Evolutionary conservation across 2,113 vertebrate genomes (phyloP).

Genomic region (Sinocyclocheilus maitianheensis): DNA sequence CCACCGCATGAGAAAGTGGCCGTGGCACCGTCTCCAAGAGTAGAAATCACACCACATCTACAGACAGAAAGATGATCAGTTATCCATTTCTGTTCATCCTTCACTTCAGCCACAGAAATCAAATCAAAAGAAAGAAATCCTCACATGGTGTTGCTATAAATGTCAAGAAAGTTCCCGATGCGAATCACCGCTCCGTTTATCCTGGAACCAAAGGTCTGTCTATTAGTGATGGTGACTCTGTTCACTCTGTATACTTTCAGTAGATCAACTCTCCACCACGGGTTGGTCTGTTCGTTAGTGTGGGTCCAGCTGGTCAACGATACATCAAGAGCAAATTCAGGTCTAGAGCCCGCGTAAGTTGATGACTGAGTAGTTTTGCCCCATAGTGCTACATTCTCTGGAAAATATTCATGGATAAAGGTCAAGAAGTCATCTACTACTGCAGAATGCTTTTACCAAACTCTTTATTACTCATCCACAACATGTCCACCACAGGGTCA

Average conservation of each 20-base stretch:
- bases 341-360: too few relatives aligned
- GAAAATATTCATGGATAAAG: too few relatives aligned
- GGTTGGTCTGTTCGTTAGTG: neutral
- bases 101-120: neutral
- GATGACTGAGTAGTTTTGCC: too few relatives aligned
- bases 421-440: too few relatives aligned
- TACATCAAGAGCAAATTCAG: neutral
- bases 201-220: fast-evolving
- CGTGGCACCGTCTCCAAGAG: neutral
- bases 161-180: neutral
- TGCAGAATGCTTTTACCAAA: neutral
- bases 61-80: neutral
- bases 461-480: neutral
- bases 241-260: neutral
- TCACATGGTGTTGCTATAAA: neutral
- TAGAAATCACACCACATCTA: conserved; percentile 32
- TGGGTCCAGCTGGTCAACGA: neutral
- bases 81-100: neutral
- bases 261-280: conserved; percentile 3
- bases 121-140: neutral
- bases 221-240: neutral
- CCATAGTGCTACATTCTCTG: too few relatives aligned
- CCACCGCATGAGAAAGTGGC: neutral
- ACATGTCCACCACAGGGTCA: neutral
- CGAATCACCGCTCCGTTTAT: neutral